Evolutionary conservation across 2,113 vertebrate genomes (phyloP), one percentile per base, ranked within the genome.

Genomic region (Oncorhynchus keta): DNA sequence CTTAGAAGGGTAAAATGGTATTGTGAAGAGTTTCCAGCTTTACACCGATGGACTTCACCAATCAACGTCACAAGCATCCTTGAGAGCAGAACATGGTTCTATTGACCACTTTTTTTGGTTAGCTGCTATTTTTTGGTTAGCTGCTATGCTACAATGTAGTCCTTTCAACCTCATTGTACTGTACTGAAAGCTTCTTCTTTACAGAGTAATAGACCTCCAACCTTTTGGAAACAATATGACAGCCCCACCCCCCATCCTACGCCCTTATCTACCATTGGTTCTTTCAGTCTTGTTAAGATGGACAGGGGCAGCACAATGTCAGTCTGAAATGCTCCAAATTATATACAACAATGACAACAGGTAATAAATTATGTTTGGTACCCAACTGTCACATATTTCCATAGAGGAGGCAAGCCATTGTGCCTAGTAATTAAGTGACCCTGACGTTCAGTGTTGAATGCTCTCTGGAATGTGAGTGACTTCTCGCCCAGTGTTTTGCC

Each of bases 391-490:
- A 81, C 84, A 81, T 76, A 70, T 69, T 64, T 6, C 45, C 22
- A 16, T 2, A 20, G 68, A 62, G 68, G 74, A 86, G 84, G 85
- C 69, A 73, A 70, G 70, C 79, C 71, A 83, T 76, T 75, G 73
- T 85, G 85, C 78, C 85, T 64, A 83, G 81, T 76, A 83, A 84
- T 74, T 71, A 62, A 79, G 77, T 86, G 79, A 89, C 83, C 83
- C 79, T 85, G 79, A 76, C 82, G 86, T 89, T 87, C 64, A 77
- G 79, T 78, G 71, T 61, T 89, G 82, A 87, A 90, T 48, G 22
- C 70, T 73, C 73, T 86, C 70, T 83, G 87, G 87, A 91, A 90
- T 90, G 89, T 26, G 79, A 84, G 76, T 78, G 80, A 88, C 85
- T 83, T 85, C 81, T 78, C n/a, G n/a, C 76, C 66, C 57, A 59